Evolutionary conservation across 2,113 vertebrate genomes (phyloP).

Genomic region (Zosterops borbonicus): DNA sequence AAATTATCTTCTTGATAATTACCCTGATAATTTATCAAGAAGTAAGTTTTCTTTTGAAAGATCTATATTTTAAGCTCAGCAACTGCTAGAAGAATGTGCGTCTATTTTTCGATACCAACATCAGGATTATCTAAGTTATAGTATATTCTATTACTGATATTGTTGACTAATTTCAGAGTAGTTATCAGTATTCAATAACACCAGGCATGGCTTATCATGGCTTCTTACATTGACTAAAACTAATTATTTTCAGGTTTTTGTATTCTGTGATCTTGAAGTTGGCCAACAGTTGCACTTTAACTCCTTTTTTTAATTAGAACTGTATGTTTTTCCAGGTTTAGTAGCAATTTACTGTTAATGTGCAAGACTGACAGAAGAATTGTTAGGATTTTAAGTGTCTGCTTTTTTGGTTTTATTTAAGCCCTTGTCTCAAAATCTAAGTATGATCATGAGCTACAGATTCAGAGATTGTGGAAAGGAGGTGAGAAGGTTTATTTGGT

Average conservation of each 20-base stretch:
- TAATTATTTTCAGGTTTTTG: background rate
- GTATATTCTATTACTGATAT: background rate
- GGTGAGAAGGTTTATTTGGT: background rate
- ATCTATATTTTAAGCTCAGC: background rate
- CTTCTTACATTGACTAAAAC: background rate
- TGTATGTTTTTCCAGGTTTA: background rate
- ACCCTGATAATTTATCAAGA: background rate
- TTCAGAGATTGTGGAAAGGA: background rate
- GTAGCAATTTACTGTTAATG: background rate
- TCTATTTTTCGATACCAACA: background rate
- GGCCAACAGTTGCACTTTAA: background rate
- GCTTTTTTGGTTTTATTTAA: background rate
- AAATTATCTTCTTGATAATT: background rate
- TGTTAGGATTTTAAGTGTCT: background rate
- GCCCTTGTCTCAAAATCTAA: background rate
- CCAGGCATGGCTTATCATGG: background rate
- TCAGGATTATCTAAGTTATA: background rate
- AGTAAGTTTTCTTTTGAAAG: background rate
- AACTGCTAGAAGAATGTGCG: background rate
- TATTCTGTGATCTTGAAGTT: background rate
- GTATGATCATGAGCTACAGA: background rate
- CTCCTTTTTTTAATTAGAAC: background rate
- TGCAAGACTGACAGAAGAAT: background rate
- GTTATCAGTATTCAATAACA: background rate
- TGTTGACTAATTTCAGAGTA: background rate